phyloP scores from a whole-genome alignment of 2,888 invertebrate genomes.

The Hirudinaria manillensis region DNA sequence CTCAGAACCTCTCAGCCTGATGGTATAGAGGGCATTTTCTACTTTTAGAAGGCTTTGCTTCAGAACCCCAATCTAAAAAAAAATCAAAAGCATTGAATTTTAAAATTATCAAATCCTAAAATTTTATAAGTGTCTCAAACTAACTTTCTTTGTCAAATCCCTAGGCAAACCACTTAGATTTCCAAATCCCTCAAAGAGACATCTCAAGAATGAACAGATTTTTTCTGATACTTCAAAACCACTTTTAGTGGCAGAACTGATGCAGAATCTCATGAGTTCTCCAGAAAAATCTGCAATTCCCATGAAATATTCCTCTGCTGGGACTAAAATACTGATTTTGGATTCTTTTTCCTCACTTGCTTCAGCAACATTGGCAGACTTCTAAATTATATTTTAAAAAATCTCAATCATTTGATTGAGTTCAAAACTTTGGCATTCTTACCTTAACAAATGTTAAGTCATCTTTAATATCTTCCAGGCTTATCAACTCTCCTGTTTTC shows the following conservation, averaged over 20 bases:
- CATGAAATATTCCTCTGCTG: constrained; percentile 62
- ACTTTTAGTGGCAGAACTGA: constrained; percentile 67
- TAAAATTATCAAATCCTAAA: not conserved
- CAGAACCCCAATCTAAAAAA: constrained; percentile 57
- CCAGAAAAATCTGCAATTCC: constrained; percentile 82
- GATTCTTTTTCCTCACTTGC: not conserved
- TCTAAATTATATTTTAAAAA: constrained; percentile 3
- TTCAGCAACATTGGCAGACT: not conserved
- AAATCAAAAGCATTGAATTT: not conserved
- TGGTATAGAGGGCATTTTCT: constrained; percentile 74
- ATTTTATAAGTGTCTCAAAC: not conserved
- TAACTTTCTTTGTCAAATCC: constrained; percentile 68
- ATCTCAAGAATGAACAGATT: constrained; percentile 66
- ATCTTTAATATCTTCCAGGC: constrained; percentile 59
- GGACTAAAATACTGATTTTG: constrained; percentile 37
- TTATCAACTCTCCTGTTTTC: constrained; percentile 60
- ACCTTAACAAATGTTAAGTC: constrained; percentile 30
- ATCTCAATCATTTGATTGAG: not conserved
- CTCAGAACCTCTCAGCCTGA: constrained; percentile 73
- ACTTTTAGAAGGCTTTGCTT: constrained; percentile 74
- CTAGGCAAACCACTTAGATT: constrained; percentile 59
- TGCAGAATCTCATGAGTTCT: constrained; percentile 81
- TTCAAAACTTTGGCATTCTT: not conserved
- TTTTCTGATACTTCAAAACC: constrained; percentile 65
- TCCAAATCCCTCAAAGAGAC: constrained; percentile 58